Conservation (phyloP, 2,797 vertebrate genomes). For the Acipenser ruthenus region DNA sequence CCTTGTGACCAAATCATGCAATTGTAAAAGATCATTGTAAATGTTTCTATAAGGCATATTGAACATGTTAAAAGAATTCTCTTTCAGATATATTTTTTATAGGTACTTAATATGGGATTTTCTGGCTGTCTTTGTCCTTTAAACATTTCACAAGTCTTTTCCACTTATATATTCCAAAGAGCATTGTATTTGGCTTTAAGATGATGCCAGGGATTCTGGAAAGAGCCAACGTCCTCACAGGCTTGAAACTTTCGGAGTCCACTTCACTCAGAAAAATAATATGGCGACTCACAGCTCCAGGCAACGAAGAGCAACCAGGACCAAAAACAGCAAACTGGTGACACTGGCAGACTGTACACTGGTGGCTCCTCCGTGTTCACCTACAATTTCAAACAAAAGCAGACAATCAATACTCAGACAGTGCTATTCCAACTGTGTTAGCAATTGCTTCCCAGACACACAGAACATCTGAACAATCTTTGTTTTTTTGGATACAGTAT, state of each 20-base stretch:
- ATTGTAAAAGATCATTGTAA: conserved; percentile 81
- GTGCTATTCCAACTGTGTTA: conserved; percentile 49
- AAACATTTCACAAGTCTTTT: conserved; percentile 48
- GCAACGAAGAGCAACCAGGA: conserved; percentile 63
- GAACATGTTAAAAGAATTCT: conserved; percentile 86
- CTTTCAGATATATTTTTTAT: conserved; percentile 67
- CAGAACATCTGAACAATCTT: too few relatives aligned
- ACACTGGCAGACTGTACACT: conserved; percentile 40
- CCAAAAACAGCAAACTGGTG: conserved; percentile 57
- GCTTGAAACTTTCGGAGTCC: conserved; percentile 59
- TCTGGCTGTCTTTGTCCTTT: conserved; percentile 73
- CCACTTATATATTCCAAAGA: conserved; percentile 35
- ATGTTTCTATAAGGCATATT: conserved; percentile 94
- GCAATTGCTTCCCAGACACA: conserved; percentile 37
- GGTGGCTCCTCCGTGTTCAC: conserved; percentile 45
- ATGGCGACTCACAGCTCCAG: conserved; percentile 82
- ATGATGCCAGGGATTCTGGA: conserved; percentile 57
- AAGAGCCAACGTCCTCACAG: conserved; percentile 60
- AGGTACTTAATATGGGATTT: conserved; percentile 69
- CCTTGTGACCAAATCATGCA: conserved; percentile 70
- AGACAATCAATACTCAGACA: not conserved
- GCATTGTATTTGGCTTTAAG: conserved; percentile 58
- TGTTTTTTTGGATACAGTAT: conserved; percentile 43
- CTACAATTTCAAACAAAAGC: conserved; percentile 43
- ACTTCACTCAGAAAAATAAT: conserved; percentile 58